Evolutionary conservation across 2,888 invertebrate genomes (phyloP).

Genomic region (Operophtera brumata): DNA sequence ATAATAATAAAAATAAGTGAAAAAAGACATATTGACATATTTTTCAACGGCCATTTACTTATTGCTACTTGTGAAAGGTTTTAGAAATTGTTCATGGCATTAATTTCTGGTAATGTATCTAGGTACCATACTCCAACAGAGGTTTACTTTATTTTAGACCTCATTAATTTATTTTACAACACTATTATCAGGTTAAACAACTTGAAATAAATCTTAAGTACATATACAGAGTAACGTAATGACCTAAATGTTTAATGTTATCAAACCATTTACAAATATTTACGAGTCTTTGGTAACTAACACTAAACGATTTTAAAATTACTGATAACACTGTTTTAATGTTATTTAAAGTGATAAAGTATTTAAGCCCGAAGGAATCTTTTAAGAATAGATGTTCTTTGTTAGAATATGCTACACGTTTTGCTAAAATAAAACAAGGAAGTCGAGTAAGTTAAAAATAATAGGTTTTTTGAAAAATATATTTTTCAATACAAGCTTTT

Average conservation of each 20-base stretch:
- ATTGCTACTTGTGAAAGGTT: not conserved
- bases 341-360: conserved; percentile 10
- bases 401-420: too few relatives aligned
- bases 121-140: too few relatives aligned
- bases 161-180: conserved; percentile 7
- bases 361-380: not conserved
- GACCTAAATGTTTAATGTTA: conserved; percentile 29
- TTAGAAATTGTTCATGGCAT: not conserved
- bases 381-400: not conserved
- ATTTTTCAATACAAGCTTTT: too few relatives aligned
- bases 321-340: conserved; percentile 6
- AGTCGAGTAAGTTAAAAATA: too few relatives aligned
- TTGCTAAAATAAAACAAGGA: too few relatives aligned
- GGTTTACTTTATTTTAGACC: not conserved
- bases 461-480: too few relatives aligned
- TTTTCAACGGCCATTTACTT: too few relatives aligned
- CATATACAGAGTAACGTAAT: conserved; percentile 19
- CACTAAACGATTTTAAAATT: conserved; percentile 13
- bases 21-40: too few relatives aligned
- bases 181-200: conserved; percentile 19
- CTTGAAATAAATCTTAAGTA: conserved; percentile 26
- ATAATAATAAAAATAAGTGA: too few relatives aligned
- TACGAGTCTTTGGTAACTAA: conserved; percentile 15
- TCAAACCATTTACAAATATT: conserved; percentile 31
- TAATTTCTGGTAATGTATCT: not conserved